A percentile compares a stretch with the other conserved stretches of the same genome.
phyloP scores from a whole-genome alignment of 2,797 vertebrate species.

The Oryzias dopingdopingensis region DNA sequence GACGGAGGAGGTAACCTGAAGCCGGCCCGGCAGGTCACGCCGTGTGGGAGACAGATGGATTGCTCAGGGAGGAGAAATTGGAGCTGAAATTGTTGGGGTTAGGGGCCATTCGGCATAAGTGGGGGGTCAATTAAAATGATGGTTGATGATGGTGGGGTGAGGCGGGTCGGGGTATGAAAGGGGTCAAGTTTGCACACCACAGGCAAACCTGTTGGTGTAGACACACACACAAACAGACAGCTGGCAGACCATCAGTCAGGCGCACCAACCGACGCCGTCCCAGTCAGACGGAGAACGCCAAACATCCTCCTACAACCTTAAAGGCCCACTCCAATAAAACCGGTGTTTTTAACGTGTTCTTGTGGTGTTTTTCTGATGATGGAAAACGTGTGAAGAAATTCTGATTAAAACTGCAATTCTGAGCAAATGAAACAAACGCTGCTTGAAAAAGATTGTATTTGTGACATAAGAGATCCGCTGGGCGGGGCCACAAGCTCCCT shows the following conservation, averaged over 20 bases:
- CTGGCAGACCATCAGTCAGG: conserved; percentile 43
- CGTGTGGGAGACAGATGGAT: conserved; percentile 67
- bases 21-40: conserved; percentile 67
- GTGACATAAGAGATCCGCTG: too few species aligned
- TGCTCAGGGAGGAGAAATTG: conserved; percentile 64
- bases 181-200: conserved; percentile 36
- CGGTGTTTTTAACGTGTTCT: too few species aligned
- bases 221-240: conserved; percentile 37
- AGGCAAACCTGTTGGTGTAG: conserved; percentile 26
- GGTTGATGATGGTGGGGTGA: conserved; percentile 63
- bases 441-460: too few species aligned
- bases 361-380: too few species aligned
- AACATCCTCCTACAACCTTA: conserved; percentile 16
- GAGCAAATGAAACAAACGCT: too few species aligned
- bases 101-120: conserved; percentile 54
- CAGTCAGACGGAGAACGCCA: conserved; percentile 36
- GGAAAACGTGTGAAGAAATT: too few species aligned
- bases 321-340: neutral
- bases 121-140: conserved; percentile 69
- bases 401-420: too few species aligned
- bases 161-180: conserved; percentile 20
- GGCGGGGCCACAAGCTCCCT: too few species aligned
- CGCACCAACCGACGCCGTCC: conserved; percentile 29
- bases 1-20: conserved; percentile 72
- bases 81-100: conserved; percentile 62